Conservation (phyloP, 2,888 invertebrate genomes). For the Geotrupes spiniger region DNA sequence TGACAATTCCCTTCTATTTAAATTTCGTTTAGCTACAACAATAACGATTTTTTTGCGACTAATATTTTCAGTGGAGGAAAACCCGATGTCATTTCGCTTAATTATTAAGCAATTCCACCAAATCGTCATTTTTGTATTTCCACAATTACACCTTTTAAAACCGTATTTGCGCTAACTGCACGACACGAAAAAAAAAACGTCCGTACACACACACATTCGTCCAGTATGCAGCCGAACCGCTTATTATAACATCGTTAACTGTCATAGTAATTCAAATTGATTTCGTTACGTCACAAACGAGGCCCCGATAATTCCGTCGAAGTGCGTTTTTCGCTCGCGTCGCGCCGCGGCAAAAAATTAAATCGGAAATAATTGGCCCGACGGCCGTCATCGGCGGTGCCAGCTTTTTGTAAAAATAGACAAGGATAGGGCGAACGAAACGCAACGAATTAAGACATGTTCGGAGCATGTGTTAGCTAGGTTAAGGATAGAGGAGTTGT, state of each 20-base stretch:
- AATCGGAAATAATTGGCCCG: constrained; percentile 10
- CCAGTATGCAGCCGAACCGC: constrained; percentile 7
- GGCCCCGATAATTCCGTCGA: constrained; percentile 21
- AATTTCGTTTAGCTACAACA: no score
- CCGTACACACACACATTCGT: constrained; percentile 1
- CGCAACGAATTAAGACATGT: constrained; percentile 23
- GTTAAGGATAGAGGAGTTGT: constrained; percentile 22
- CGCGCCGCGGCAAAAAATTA: constrained; percentile 11
- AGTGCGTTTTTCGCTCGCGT: constrained; percentile 4
- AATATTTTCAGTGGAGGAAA: no score
- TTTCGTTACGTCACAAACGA: constrained; percentile 28
- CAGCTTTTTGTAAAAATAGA: constrained; percentile 5
- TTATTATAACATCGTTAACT: constrained; percentile 34
- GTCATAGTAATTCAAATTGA: constrained; percentile 23
- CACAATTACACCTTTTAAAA: no score
- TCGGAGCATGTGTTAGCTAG: constrained; percentile 22
- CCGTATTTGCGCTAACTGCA: no score
- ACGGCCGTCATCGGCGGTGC: constrained; percentile 2
- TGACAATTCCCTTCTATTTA: no score
- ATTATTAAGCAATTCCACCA: no score
- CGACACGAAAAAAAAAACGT: constrained; percentile 3
- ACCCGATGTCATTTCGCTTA: no score
- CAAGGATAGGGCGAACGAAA: constrained; percentile 7
- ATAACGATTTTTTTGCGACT: no score
- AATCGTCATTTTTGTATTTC: no score